A percentile compares a stretch with the other conserved stretches of the same genome.
phyloP scores from a whole-genome alignment of 2,797 vertebrate genomes.

The Otolemur crassicaudatus region DNA sequence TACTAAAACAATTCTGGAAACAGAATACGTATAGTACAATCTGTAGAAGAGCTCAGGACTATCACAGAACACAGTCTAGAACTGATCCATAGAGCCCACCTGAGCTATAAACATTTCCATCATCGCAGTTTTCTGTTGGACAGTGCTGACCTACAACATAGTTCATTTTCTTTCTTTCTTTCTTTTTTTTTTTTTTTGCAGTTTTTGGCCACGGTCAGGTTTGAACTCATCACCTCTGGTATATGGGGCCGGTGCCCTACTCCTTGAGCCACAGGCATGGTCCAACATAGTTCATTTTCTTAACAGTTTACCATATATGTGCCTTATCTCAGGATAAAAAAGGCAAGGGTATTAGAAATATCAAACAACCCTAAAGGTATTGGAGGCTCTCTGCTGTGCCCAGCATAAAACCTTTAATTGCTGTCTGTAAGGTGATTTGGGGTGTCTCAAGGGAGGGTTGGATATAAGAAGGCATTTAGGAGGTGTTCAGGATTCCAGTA shows the following conservation, averaged over 20 bases:
- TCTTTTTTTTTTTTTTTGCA: no score
- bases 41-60: neutral
- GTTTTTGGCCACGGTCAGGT: no score
- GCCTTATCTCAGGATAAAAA: neutral
- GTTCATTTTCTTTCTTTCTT: neutral
- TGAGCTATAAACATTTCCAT: neutral
- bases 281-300: neutral
- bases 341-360: conserved; percentile 60
- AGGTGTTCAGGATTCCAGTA: conserved; percentile 33
- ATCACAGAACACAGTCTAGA: neutral
- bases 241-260: no score
- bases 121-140: neutral
- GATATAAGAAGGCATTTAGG: neutral
- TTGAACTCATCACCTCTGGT: no score
- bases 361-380: conserved; percentile 22
- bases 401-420: neutral
- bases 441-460: neutral
- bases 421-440: neutral
- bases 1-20: conserved; percentile 21
- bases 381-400: neutral
- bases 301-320: neutral
- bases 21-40: neutral
- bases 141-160: neutral
- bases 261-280: no score
- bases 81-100: neutral